Conservation (phyloP, 2,113 vertebrate genomes). For the Fregetta grallaria region DNA sequence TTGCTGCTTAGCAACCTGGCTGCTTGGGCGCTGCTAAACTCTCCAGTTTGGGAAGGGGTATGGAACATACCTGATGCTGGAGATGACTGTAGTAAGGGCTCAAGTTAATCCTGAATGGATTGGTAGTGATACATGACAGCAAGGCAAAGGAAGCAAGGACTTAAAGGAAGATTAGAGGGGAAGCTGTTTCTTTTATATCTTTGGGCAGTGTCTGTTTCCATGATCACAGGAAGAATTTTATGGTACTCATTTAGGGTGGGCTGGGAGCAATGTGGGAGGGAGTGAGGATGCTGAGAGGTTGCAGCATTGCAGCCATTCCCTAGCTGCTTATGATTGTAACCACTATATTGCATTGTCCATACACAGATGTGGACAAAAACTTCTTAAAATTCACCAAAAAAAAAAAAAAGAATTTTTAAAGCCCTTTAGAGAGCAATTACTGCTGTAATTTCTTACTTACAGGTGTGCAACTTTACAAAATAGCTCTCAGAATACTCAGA, state of each 20-base stretch:
- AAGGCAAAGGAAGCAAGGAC: neutral
- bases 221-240: neutral
- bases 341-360: neutral
- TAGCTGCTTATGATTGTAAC: neutral
- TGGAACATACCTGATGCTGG: neutral
- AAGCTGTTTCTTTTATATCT: neutral
- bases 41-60: neutral
- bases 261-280: neutral
- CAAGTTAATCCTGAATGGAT: neutral
- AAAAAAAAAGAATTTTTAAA: neutral
- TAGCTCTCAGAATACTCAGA: neutral
- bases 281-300: neutral
- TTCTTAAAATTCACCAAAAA: neutral
- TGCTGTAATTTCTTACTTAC: neutral
- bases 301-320: neutral
- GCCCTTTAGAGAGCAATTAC: neutral
- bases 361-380: neutral
- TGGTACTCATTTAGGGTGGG: neutral
- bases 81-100: neutral
- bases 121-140: fast-evolving
- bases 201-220: neutral
- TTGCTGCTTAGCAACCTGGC: neutral
- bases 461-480: neutral
- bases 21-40: neutral
- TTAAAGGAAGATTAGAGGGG: neutral